A percentile compares a stretch with the other conserved stretches of the same genome.
These are phyloP conservation scores for Eupithecia insigniata DNA, from an alignment of 2,888 invertebrate genomes.

Conservation along the genomic window DNA sequence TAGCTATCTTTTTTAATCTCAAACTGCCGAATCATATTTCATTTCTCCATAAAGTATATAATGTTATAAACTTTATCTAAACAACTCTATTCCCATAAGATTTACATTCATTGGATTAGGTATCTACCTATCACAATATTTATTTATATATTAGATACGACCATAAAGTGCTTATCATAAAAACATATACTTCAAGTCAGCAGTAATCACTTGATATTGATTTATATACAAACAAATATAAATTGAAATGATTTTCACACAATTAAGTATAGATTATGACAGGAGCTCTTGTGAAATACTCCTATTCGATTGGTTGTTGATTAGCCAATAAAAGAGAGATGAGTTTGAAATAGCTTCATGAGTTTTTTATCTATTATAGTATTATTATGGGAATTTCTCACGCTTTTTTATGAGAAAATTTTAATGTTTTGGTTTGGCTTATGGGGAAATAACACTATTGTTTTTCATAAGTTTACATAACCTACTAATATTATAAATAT, in stretches of 20 bases:
- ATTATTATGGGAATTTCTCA: neutral
- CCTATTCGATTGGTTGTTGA: slow-evolving; percentile 14
- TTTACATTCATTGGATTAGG: neutral
- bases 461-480: neutral
- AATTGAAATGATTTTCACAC: slow-evolving; percentile 16
- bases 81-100: neutral
- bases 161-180: slow-evolving; percentile 16
- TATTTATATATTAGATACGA: slow-evolving; percentile 8
- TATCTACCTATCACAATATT: neutral
- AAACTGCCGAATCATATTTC: neutral
- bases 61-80: neutral
- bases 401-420: neutral
- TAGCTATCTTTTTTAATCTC: neutral
- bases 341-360: neutral
- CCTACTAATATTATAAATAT: too few species aligned
- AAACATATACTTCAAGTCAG: slow-evolving; percentile 28
- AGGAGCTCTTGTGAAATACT: slow-evolving; percentile 11
- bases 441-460: neutral
- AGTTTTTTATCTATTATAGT: neutral
- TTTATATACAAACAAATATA: slow-evolving; percentile 33
- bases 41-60: neutral
- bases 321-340: slow-evolving; percentile 12
- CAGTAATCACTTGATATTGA: slow-evolving; percentile 37
- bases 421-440: neutral
- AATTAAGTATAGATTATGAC: slow-evolving; percentile 22